Evolutionary conservation across 2,797 vertebrate species (phyloP).

Genomic region (Falco cherrug): DNA sequence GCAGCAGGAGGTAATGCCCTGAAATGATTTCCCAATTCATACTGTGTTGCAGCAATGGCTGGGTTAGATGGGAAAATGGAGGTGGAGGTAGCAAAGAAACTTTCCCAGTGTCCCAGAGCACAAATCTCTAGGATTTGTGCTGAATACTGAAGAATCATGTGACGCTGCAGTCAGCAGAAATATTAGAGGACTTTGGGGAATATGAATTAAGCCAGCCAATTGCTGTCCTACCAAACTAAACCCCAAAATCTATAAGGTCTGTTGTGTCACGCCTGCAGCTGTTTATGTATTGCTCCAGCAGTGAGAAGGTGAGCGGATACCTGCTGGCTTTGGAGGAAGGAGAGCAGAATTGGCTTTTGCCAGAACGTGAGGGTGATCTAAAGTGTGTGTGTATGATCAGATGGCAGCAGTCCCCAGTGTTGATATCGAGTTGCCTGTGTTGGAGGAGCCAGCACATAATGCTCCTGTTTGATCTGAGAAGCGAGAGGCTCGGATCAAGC

Average conservation of each 20-base stretch:
- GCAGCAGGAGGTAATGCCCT: slow-evolving; percentile 89
- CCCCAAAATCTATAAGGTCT: background rate
- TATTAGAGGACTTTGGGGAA: background rate
- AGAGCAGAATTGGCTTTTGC: background rate
- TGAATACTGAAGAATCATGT: background rate
- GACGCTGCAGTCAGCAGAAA: slow-evolving; percentile 37
- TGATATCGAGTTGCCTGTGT: background rate
- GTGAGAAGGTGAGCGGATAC: background rate
- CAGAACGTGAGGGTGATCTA: fast-evolving
- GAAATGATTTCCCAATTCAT: background rate
- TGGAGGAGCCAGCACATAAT: background rate
- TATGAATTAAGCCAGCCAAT: background rate
- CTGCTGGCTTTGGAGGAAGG: background rate
- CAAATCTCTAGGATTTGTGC: slow-evolving; percentile 15
- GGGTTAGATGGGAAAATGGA: background rate
- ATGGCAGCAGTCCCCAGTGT: background rate
- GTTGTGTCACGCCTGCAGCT: background rate
- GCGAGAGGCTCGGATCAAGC: background rate
- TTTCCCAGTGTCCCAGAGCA: background rate
- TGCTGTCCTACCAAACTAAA: background rate
- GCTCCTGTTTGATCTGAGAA: background rate
- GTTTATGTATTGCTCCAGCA: background rate
- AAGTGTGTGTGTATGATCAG: background rate
- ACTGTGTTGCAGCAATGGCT: background rate
- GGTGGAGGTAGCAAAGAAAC: background rate